Base-by-base conservation (phyloP, 2,888 invertebrate species). In the Norana najaformis region DNA sequence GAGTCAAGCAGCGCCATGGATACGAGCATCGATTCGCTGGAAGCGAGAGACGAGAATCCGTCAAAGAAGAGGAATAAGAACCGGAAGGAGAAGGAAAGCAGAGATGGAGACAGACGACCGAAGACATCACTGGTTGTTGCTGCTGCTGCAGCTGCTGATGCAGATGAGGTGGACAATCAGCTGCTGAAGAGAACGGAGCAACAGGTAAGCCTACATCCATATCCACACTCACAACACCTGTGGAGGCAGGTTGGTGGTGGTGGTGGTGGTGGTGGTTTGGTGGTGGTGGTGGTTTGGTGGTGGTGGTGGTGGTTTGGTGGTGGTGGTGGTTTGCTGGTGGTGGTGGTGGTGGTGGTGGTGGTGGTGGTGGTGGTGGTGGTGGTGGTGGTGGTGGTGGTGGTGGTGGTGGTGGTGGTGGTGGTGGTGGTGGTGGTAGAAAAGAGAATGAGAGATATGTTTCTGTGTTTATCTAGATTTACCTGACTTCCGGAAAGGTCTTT, bases 401-500 rank as follows among this genome's bases (percentile, higher is more conserved):
- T 41, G 41, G 16, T 35, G 83, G 20, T 47, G 34, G 16, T 2
- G 83, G 13, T 8, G n/a, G 4, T 83, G 14, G 14, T 41, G 41
- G 16, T 35, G 83, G 20, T 47, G 34, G 16, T 2, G 83, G 13
- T 8, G n/a, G 4, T 83, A 53, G 83, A 36, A 85, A 85, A 36
- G 20, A 35, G 36, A 85, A 36, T 23, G 35, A 37, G 35, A 2
- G 85, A 37, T 85, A 23, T 36, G 37, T 36, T n/a, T 69, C 30
- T 69, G 8, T 6, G 30, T 3, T 69, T 13, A n/a, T 35, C 6
- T 89, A 89, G 89, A 89, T 89, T 69, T 89, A 89, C 14, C 18
- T 89, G 89, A 53, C 89, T 30, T 41, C 89, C 34, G 89, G 89
- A 34, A 47, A 69, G 36, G 69, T 89, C 37, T 89, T 89, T 47